These are phyloP conservation scores for Tragelaphus eurycerus DNA, from an alignment of 2,797 vertebrate species.

Conservation along the genomic window DNA sequence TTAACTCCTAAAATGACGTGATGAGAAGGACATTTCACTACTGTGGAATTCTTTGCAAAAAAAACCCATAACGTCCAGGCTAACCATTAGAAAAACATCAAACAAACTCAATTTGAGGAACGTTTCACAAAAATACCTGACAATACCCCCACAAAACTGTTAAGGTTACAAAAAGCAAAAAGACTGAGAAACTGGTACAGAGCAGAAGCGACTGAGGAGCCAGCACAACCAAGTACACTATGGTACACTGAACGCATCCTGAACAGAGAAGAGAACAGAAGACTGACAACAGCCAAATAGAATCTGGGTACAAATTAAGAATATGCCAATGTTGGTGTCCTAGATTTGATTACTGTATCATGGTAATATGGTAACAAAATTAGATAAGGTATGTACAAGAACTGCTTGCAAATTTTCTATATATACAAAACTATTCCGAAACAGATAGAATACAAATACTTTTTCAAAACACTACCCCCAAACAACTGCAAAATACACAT, in stretches of 20 bases:
- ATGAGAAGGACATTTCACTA: background rate
- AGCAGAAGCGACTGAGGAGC: background rate
- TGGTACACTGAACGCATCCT: background rate
- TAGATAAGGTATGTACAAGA: background rate
- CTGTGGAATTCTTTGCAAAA: background rate
- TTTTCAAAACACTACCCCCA: background rate
- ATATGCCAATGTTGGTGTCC: background rate
- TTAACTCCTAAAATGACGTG: background rate
- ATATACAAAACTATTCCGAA: background rate
- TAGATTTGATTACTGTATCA: background rate
- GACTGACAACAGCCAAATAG: background rate
- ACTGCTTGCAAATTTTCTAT: background rate
- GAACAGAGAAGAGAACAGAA: background rate
- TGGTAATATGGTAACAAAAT: background rate
- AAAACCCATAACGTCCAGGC: background rate
- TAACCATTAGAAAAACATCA: background rate
- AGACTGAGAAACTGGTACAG: background rate
- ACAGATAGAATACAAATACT: background rate
- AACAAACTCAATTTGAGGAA: background rate
- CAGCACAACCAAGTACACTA: background rate
- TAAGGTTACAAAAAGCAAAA: background rate
- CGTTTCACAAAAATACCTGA: background rate
- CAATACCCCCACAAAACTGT: background rate
- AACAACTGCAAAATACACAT: background rate
- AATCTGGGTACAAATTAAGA: background rate